These are phyloP conservation scores for Myzus persicae DNA, from an alignment of 1,140 invertebrate genomes.

Conservation along the genomic window DNA sequence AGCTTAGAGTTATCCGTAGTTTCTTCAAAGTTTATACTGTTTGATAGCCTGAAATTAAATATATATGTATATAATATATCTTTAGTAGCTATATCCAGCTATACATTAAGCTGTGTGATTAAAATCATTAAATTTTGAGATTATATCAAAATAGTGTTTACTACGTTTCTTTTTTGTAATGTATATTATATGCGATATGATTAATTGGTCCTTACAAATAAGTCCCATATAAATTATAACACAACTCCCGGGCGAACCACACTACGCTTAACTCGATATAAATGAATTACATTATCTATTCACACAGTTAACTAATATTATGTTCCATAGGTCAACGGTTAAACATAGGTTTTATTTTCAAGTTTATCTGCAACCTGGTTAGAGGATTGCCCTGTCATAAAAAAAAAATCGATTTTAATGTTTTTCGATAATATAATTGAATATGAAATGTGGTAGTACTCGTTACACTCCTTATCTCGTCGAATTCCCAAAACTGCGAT, in stretches of 20 bases:
- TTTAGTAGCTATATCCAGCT: neutral
- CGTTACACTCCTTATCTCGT: neutral
- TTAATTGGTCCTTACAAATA: neutral
- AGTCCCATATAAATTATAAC: neutral
- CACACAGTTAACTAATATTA: neutral
- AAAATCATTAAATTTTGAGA: neutral
- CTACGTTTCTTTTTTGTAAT: neutral
- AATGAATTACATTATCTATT: neutral
- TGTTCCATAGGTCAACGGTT: neutral
- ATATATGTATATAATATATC: neutral
- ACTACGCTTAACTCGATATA: neutral
- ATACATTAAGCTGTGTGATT: neutral
- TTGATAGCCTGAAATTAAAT: neutral
- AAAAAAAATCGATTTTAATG: neutral
- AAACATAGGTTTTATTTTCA: neutral
- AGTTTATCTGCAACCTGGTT: neutral
- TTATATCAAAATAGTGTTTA: neutral
- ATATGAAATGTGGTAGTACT: neutral
- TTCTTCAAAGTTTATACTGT: neutral
- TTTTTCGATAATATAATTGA: neutral
- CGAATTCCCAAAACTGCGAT: neutral
- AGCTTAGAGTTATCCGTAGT: neutral
- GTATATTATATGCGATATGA: neutral
- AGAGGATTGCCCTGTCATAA: neutral
- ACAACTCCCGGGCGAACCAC: neutral